Percentiles rank a stretch among this genome's conserved stretches.
Evolutionary conservation across 1,140 invertebrate genomes (phyloP).

Genomic region (Diploscapter pachys): DNA sequence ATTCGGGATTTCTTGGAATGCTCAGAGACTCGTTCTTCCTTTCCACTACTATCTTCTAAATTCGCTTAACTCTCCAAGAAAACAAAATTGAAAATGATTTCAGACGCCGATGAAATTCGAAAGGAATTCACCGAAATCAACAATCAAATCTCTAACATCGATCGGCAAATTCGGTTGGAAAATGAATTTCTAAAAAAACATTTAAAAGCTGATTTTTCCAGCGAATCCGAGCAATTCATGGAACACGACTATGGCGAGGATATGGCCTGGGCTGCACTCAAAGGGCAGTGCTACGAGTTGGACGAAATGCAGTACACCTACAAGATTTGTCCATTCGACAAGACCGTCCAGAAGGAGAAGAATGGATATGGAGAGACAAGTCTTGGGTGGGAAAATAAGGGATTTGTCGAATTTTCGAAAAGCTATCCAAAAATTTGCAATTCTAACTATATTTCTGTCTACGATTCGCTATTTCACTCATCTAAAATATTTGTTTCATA

Average conservation of each 20-base stretch:
- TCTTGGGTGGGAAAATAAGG: slow-evolving; percentile 66
- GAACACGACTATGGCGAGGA: slow-evolving; percentile 80
- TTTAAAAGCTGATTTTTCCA: slow-evolving; percentile 8
- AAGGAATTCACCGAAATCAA: slow-evolving; percentile 76
- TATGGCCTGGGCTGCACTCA: slow-evolving; percentile 80
- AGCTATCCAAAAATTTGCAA: too few relatives aligned
- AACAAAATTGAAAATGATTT: slow-evolving; percentile 28
- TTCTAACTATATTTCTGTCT: too few relatives aligned
- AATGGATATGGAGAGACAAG: slow-evolving; percentile 77
- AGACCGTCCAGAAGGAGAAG: slow-evolving; percentile 78
- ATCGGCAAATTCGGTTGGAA: slow-evolving; percentile 71
- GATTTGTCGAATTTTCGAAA: too few relatives aligned
- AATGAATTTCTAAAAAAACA: background rate
- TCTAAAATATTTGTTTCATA: too few relatives aligned
- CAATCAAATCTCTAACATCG: slow-evolving; percentile 72
- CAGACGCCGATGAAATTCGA: slow-evolving; percentile 75
- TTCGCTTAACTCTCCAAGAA: background rate
- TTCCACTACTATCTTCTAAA: too few relatives aligned
- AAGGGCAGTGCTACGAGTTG: slow-evolving; percentile 83
- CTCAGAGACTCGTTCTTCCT: too few relatives aligned
- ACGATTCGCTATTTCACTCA: too few relatives aligned
- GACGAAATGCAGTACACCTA: slow-evolving; percentile 92
- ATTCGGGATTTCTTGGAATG: too few relatives aligned
- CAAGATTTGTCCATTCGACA: slow-evolving; percentile 86
- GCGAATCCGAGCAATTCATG: slow-evolving; percentile 48